A percentile compares a stretch with the other conserved stretches of the same genome.
Conservation (phyloP, 2,113 vertebrate species). For the Pleuronectes platessa region DNA sequence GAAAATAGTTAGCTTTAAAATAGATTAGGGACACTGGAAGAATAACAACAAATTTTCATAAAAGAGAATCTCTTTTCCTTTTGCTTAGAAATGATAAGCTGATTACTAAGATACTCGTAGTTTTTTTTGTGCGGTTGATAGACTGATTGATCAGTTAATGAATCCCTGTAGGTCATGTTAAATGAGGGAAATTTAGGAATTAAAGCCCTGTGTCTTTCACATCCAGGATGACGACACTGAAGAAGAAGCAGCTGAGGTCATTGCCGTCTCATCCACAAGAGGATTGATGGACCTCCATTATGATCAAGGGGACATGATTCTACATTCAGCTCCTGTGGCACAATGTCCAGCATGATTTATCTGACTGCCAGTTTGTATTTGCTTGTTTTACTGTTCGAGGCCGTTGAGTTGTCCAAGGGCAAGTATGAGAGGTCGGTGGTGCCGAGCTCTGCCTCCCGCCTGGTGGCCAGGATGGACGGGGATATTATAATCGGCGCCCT, state of each 20-base stretch:
- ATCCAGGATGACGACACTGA: conserved; percentile 55
- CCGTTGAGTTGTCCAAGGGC: conserved; percentile 79
- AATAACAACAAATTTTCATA: not conserved
- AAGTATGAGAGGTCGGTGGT: conserved; percentile 82
- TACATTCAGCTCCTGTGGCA: conserved; percentile 53
- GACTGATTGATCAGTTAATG: too few relatives aligned
- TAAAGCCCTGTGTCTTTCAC: conserved; percentile 21
- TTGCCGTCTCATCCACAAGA: conserved; percentile 15
- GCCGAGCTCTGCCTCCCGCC: conserved; percentile 86
- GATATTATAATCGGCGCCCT: conserved; percentile 96
- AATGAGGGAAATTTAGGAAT: not conserved
- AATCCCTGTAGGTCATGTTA: not conserved
- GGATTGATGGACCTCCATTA: conserved; percentile 60
- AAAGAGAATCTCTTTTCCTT: not conserved
- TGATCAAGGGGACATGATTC: conserved; percentile 72
- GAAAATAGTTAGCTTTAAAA: too few relatives aligned
- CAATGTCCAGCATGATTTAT: conserved; percentile 80
- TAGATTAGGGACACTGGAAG: not conserved
- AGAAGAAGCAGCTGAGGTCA: conserved; percentile 33
- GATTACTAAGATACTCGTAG: not conserved
- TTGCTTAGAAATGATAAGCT: not conserved
- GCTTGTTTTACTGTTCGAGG: conserved; percentile 83
- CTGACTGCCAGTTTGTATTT: conserved; percentile 85
- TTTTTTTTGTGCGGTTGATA: too few relatives aligned
- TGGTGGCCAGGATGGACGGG: conserved; percentile 94